phyloP scores from a whole-genome alignment of 2,888 invertebrate species.

The Eupsilia transversa region DNA sequence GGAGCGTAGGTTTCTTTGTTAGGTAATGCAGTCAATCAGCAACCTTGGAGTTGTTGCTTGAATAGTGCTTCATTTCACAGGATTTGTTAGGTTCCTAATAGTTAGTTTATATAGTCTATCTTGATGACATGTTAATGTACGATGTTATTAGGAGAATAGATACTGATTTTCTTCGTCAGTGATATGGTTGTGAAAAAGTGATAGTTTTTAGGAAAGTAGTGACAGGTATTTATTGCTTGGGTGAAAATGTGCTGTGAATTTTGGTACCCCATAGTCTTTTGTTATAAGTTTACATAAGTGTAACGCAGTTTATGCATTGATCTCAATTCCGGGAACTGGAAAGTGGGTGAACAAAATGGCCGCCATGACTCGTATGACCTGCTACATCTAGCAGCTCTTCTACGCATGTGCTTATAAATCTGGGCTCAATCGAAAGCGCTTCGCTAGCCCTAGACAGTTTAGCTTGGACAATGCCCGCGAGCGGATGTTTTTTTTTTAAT shows the following conservation, averaged over 20 bases:
- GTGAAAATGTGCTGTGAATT: neutral
- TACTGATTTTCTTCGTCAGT: neutral
- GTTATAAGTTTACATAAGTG: conserved; percentile 19
- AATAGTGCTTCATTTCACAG: neutral
- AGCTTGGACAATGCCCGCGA: neutral
- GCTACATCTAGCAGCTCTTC: neutral
- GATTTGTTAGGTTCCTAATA: neutral
- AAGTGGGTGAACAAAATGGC: conserved; percentile 10
- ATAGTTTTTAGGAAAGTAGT: neutral
- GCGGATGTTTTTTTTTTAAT: neutral
- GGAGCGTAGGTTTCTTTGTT: neutral
- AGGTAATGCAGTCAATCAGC: neutral
- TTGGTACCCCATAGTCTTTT: conserved; percentile 11
- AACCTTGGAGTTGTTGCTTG: neutral
- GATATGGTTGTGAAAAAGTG: neutral
- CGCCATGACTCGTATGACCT: conserved; percentile 13
- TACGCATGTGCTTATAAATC: conserved; percentile 54
- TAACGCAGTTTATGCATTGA: neutral
- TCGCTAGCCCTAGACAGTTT: conserved; percentile 14
- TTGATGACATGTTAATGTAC: conserved; percentile 11
- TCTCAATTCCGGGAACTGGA: conserved; percentile 12
- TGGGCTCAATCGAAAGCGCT: conserved; percentile 28
- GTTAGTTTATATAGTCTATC: neutral
- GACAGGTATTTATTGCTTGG: neutral
- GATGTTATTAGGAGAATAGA: neutral